These are phyloP conservation scores for Harpagifer antarcticus DNA, from an alignment of 2,797 vertebrate species.

Conservation along the genomic window DNA sequence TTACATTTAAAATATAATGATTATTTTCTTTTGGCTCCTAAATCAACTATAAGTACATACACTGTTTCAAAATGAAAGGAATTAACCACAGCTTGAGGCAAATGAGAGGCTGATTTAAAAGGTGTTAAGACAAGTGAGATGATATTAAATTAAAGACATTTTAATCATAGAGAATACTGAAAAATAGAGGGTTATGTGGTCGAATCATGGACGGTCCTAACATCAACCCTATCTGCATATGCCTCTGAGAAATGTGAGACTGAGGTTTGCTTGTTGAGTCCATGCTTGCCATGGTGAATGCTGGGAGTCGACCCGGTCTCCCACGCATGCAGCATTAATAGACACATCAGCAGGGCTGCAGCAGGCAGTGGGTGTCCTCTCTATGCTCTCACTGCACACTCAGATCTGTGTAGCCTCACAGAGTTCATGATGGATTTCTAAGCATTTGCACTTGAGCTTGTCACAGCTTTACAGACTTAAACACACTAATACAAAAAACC, in stretches of 20 bases:
- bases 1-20: conserved; percentile 26
- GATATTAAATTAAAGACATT: conserved; percentile 1
- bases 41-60: conserved; percentile 5
- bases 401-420: conserved; percentile 53
- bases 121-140: neutral
- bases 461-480: conserved; percentile 32
- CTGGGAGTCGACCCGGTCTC: conserved; percentile 73
- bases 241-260: conserved; percentile 54
- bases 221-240: conserved; percentile 52
- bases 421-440: conserved; percentile 56
- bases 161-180: conserved; percentile 10
- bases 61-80: conserved; percentile 13
- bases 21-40: conserved; percentile 23
- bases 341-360: conserved; percentile 74
- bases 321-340: conserved; percentile 82
- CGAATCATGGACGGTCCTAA: conserved; percentile 24
- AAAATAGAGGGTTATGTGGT: conserved; percentile 8
- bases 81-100: conserved; percentile 5
- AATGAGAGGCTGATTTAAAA: conserved; percentile 10
- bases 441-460: conserved; percentile 36
- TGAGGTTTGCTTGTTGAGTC: conserved; percentile 64
- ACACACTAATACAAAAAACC: conserved; percentile 15
- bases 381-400: conserved; percentile 66
- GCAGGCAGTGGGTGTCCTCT: conserved; percentile 78
- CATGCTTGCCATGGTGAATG: conserved; percentile 65